phyloP scores from a whole-genome alignment of 1,140 invertebrate species.

The Capitella teleta region DNA sequence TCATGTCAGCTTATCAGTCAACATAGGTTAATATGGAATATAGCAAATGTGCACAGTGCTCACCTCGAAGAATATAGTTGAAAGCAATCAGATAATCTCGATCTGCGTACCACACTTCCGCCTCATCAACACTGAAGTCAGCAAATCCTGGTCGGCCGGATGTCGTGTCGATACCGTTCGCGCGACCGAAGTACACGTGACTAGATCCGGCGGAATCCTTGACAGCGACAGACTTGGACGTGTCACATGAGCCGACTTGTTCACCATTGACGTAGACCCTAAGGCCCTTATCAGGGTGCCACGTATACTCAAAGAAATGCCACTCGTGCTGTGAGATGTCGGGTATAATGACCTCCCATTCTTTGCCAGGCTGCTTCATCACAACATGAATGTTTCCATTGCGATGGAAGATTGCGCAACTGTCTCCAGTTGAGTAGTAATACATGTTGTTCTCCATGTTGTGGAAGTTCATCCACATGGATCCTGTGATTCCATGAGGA shows the following conservation, averaged over 20 bases:
- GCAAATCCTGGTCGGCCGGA: constrained; percentile 15
- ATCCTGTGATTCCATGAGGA: constrained; percentile 28
- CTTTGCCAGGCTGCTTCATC: background rate
- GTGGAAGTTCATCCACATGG: constrained; percentile 27
- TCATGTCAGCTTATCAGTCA: too few species aligned
- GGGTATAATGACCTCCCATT: constrained; percentile 10
- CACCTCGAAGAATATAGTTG: constrained; percentile 34
- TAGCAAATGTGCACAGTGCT: background rate
- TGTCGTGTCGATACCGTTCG: constrained; percentile 15
- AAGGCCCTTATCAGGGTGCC: constrained; percentile 27
- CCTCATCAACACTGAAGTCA: constrained; percentile 29
- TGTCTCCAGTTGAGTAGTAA: constrained; percentile 11
- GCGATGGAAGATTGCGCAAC: background rate
- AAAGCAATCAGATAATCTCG: constrained; percentile 32
- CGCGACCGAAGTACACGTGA: constrained; percentile 13
- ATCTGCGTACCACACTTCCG: constrained; percentile 33
- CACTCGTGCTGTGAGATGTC: constrained; percentile 18
- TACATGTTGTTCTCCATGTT: constrained; percentile 8
- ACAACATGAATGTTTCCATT: constrained; percentile 1
- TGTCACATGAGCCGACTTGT: constrained; percentile 11
- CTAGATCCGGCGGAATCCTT: background rate
- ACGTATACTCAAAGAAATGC: constrained; percentile 34
- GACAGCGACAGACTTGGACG: background rate
- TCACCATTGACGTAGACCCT: constrained; percentile 23
- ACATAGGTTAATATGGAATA: too few species aligned